phyloP scores from a whole-genome alignment of 2,113 vertebrate genomes.

The Ploceus nigricollis region DNA sequence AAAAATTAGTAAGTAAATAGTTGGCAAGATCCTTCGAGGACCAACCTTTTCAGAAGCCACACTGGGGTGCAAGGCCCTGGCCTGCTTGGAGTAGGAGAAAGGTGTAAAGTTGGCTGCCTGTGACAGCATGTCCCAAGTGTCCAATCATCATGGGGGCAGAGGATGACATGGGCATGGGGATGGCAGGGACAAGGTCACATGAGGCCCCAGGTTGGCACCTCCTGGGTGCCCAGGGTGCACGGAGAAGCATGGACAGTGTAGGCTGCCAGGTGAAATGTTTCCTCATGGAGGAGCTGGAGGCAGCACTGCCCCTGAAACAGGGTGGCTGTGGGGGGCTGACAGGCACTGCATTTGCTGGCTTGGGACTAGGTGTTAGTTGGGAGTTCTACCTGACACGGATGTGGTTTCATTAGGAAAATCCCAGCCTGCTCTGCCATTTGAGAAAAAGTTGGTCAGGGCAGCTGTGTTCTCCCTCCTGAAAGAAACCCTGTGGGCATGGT shows the following conservation, averaged over 20 bases:
- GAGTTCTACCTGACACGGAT: neutral
- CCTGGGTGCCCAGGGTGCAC: neutral
- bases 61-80: accelerated
- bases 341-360: neutral
- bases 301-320: accelerated
- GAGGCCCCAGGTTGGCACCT: accelerated
- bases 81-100: neutral
- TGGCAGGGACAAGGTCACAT: accelerated
- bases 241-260: neutral
- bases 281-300: accelerated
- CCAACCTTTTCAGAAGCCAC: neutral
- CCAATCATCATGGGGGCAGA: accelerated
- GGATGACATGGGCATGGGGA: accelerated
- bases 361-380: neutral
- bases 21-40: neutral
- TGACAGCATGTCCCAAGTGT: accelerated
- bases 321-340: too few species aligned
- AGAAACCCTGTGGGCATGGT: accelerated
- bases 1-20: neutral
- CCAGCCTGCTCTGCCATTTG: neutral
- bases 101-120: accelerated
- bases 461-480: neutral
- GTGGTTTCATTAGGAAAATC: neutral
- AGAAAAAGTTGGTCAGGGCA: neutral
- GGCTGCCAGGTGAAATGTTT: neutral